Percentiles rank a stretch among this genome's conserved stretches.
phyloP scores from a whole-genome alignment of 2,113 vertebrate species.

The Chionis minor region DNA sequence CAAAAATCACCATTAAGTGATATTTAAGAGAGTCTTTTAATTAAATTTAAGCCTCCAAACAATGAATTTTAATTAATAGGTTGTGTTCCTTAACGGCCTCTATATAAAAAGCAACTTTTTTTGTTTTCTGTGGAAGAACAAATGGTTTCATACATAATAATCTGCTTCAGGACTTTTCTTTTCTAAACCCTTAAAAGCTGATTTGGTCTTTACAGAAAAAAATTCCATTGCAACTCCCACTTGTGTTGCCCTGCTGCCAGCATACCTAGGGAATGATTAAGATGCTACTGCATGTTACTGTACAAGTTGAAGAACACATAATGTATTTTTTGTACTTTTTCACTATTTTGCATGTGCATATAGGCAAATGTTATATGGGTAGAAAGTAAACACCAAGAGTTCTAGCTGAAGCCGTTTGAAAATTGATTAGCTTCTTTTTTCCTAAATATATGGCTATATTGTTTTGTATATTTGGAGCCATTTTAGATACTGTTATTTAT shows the following conservation, averaged over 20 bases:
- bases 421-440: not conserved
- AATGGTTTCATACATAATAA: not conserved
- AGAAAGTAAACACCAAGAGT: not conserved
- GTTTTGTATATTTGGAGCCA: not conserved
- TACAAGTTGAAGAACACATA: not conserved
- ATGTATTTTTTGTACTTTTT: not conserved
- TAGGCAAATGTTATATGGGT: not conserved
- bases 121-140: not conserved
- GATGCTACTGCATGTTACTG: not conserved
- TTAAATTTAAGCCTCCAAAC: not conserved
- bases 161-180: not conserved
- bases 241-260: not conserved
- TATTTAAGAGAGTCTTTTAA: not conserved
- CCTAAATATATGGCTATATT: not conserved
- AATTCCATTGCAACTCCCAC: not conserved
- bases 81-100: not conserved
- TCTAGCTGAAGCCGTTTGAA: not conserved
- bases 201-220: not conserved
- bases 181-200: not conserved
- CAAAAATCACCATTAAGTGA: not conserved
- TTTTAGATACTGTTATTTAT: not conserved
- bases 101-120: not conserved
- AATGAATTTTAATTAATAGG: not conserved
- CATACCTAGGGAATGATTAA: constrained; percentile 12
- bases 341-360: not conserved